phyloP scores from a whole-genome alignment of 2,113 vertebrate genomes.

The Tichodroma muraria region DNA sequence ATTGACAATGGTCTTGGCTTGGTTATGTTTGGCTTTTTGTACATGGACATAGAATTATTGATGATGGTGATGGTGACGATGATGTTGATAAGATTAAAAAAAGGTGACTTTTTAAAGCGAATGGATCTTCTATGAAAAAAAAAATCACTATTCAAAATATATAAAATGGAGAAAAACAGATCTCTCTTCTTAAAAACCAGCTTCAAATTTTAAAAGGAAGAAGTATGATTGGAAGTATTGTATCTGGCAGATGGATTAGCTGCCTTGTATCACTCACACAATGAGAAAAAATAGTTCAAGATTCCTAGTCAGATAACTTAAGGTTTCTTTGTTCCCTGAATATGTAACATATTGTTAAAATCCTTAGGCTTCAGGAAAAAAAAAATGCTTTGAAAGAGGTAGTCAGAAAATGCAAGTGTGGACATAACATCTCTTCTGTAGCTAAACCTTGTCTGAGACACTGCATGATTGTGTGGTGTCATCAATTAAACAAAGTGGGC shows the following conservation, averaged over 20 bases:
- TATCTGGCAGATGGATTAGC: not conserved
- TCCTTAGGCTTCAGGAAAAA: not conserved
- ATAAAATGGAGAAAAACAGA: not conserved
- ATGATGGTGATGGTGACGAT: not conserved
- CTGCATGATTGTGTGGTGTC: not conserved
- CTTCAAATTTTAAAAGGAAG: not conserved
- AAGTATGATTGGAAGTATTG: not conserved
- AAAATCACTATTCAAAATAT: not conserved
- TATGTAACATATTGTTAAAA: not conserved
- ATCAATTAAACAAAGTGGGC: not conserved
- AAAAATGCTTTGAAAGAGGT: not conserved
- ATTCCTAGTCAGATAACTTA: not conserved
- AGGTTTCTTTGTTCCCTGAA: not conserved
- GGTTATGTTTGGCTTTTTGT: not conserved
- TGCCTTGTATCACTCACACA: not conserved
- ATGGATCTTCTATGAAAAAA: not conserved
- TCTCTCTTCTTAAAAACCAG: not conserved
- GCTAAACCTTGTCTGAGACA: not conserved
- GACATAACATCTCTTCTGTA: not conserved
- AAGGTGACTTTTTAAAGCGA: not conserved
- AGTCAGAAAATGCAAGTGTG: not conserved
- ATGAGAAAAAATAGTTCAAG: not conserved
- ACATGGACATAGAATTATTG: not conserved
- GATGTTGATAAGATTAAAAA: not conserved
- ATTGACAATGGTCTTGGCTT: not conserved